These are phyloP conservation scores for Tapera naevia DNA, from an alignment of 2,797 vertebrate genomes.

Conservation along the genomic window DNA sequence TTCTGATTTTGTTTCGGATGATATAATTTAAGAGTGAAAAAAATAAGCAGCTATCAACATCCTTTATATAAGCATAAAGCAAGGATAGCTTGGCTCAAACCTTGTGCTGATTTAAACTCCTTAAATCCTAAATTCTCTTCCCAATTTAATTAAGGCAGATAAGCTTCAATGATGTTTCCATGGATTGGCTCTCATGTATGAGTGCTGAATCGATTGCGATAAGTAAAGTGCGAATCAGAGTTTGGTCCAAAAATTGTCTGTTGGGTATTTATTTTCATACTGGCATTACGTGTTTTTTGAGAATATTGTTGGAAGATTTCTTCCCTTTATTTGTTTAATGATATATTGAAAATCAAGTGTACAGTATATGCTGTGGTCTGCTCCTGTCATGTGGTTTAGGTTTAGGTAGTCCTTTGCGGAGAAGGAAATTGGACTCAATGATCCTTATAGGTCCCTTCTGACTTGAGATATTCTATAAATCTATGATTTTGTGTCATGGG, in stretches of 20 bases:
- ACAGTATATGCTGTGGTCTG: background rate
- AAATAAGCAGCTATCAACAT: background rate
- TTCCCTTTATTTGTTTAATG: background rate
- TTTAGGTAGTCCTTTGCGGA: background rate
- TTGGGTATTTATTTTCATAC: background rate
- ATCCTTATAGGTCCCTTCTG: too few relatives aligned
- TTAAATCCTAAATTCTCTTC: background rate
- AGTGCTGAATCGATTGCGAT: accelerated
- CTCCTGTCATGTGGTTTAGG: background rate
- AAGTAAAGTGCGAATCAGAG: background rate
- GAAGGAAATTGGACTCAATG: too few relatives aligned
- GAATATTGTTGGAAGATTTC: background rate
- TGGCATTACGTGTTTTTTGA: background rate
- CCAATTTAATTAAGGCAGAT: background rate
- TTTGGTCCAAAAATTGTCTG: background rate
- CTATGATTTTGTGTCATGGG: too few relatives aligned
- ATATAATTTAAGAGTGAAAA: background rate
- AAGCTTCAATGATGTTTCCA: background rate
- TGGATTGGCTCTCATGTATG: accelerated
- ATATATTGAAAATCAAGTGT: background rate
- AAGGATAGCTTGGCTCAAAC: background rate
- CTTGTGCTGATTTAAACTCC: background rate
- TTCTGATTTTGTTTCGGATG: background rate
- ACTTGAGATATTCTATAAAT: too few relatives aligned
- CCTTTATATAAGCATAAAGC: background rate